Evolutionary conservation across 2,797 vertebrate species (phyloP), one percentile per base, ranked within the genome.

Genomic region (Sebastes hubbsi): DNA sequence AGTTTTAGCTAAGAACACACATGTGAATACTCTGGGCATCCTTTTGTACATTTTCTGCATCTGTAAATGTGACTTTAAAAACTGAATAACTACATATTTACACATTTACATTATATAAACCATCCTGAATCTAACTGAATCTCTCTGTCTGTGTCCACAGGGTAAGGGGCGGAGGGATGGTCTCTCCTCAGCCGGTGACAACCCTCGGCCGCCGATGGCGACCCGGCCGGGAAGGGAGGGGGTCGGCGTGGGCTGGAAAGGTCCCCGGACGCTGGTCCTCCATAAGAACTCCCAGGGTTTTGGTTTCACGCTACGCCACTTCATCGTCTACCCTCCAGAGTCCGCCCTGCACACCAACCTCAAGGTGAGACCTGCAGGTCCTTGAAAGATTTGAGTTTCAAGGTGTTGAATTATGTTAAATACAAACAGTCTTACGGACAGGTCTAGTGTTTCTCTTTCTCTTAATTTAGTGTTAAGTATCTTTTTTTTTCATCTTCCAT

Each of bases 291-390:
- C 93, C 14, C 97, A 97, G 94, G 98, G 98, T 42, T 99, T 99
- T 0, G 98, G 98, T 58, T 99, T 99, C 94, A 99, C 98, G 2
- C 92, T 99, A 6, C 97, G 98, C 7, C 98, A 99, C 92, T 99
- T 99, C 95, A 99, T 99, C 11, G 98, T 99, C 74, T 99, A 99
- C 94, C 98, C 98, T 0, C 98, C 98, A 0, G 98, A 99, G 92
- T 99, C 98, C 0, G 96, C 97, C 0, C 92, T 99, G 88, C 97
- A 97, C 91, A 94, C 95, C 84, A 91, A 90, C 89, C 75, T 96
- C 87, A 98, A 97, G 97, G 98, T 99, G 87, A 93, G 92, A 20
- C 49, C 54, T 11, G 3, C 60, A 30, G 46, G 49, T 24, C 62
- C 59, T 1, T 42, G 38, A 42, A 11, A 61, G 22, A 10, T n/a